Evolutionary conservation across 2,888 invertebrate species (phyloP), one percentile per base, ranked within the genome.

Genomic region (Leptinotarsa juncta): DNA sequence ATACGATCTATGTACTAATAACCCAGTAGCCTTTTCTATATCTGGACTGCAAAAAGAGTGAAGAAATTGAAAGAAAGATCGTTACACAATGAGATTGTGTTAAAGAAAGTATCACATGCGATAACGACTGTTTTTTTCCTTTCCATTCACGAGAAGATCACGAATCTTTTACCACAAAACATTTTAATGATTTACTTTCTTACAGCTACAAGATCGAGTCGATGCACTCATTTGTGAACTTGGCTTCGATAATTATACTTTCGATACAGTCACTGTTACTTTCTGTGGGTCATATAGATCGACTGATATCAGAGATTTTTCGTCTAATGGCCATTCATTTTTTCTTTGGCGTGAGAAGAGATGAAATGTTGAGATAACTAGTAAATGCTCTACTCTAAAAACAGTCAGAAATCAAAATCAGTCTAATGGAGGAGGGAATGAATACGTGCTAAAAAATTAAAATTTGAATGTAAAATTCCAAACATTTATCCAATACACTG

Each of bases 101-200:
- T 32, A 62, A 32, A 32, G 62, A 62, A 62, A 62, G 62, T 62
- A 62, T 62, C 42, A 62, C 49, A 50, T 62, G 20, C 42, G 55
- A 62, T 70, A 62, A 53, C 62, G 50, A n/a, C 60, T 62, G n/a
- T 62, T n/a, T 48, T 62, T 62, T 62, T 62, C 62, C 62, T 70
- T 70, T 49, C 69, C 32, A 62, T 62, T 62, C 32, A 32, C 62
- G 42, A 62, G 57, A 57, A 57, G 62, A 62, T 62, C 62, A 42
- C 62, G 62, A 62, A n/a, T n/a, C n/a, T 42, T 42, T 42, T 42
- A n/a, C 62, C 32, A 32, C 62, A 62, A 20, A 60, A 73, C 42
- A 66, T 70, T 73, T 70, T 70, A 70, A 70, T 70, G 67, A 70
- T 70, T 70, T 66, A 73, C 73, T 70, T 73, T 73, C 70, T 60